Percentiles rank a stretch among this genome's conserved stretches.
Evolutionary conservation across 2,888 invertebrate genomes (phyloP).

Genomic region (Belgica antarctica): DNA sequence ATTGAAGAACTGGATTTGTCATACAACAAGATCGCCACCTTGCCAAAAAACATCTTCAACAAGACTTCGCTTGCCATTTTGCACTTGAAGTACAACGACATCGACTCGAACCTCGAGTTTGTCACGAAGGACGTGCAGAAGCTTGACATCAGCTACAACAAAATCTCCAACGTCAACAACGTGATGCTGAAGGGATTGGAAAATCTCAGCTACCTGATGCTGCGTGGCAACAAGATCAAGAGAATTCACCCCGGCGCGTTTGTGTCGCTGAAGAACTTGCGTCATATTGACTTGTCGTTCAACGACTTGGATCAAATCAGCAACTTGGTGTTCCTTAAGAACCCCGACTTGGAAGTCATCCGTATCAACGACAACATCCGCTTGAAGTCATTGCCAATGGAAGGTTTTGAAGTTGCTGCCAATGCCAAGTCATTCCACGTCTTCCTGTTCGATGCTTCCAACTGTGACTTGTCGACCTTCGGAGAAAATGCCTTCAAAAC

Average conservation of each 20-base stretch:
- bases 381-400: conserved; percentile 64
- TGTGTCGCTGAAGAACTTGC: conserved; percentile 63
- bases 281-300: conserved; percentile 70
- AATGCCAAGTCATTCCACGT: conserved; percentile 63
- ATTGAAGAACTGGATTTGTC: conserved; percentile 73
- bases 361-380: conserved; percentile 69
- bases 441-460: conserved; percentile 69
- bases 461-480: conserved; percentile 67
- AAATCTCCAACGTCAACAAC: conserved; percentile 64
- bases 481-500: conserved; percentile 66
- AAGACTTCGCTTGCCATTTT: conserved; percentile 68
- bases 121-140: conserved; percentile 64
- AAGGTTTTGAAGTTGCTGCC: conserved; percentile 61
- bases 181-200: conserved; percentile 65
- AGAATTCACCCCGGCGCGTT: conserved; percentile 70
- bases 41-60: conserved; percentile 65
- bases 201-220: conserved; percentile 64
- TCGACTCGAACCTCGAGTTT: conserved; percentile 62
- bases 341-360: conserved; percentile 67
- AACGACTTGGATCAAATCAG: conserved; percentile 69
- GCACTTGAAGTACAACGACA: conserved; percentile 67
- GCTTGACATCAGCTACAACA: conserved; percentile 68
- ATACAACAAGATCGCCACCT: conserved; percentile 63
- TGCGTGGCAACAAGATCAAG: conserved; percentile 68
- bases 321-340: conserved; percentile 67